These are phyloP conservation scores for Chaenocephalus aceratus DNA, from an alignment of 2,113 vertebrate genomes.

Conservation along the genomic window DNA sequence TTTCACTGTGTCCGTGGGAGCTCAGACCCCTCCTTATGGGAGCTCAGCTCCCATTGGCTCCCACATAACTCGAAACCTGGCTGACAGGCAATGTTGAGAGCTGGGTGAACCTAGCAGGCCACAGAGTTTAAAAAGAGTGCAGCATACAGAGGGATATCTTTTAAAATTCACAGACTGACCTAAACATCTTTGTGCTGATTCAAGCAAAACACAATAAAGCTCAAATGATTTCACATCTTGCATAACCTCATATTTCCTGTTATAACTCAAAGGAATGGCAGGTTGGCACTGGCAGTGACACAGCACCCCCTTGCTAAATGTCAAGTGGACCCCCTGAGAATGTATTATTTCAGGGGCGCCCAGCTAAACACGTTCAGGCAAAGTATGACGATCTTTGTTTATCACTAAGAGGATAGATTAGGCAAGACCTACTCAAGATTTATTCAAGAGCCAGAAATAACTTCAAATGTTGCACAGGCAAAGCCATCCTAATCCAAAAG, in stretches of 20 bases:
- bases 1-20: too few relatives aligned
- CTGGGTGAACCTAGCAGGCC: constrained; percentile 4
- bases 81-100: neutral
- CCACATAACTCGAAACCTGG: neutral
- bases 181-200: neutral
- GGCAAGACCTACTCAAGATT: constrained; percentile 13
- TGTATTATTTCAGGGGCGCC: constrained; percentile 23
- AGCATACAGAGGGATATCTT: constrained; percentile 1
- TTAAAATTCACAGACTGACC: too few relatives aligned
- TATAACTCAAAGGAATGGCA: neutral
- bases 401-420: constrained; percentile 35
- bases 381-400: constrained; percentile 25
- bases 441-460: constrained; percentile 32
- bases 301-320: neutral
- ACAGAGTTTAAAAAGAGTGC: constrained; percentile 9
- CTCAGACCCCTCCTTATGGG: too few relatives aligned
- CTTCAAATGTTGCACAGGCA: neutral
- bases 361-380: constrained; percentile 16
- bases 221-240: neutral
- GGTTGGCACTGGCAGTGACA: constrained; percentile 12
- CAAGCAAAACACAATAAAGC: constrained; percentile 8
- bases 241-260: neutral
- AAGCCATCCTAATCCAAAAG: constrained; percentile 1
- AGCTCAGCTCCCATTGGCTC: too few relatives aligned
- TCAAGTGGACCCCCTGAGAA: constrained; percentile 11